A percentile compares a stretch with the other conserved stretches of the same genome.
These are phyloP conservation scores for Amazona vittata DNA, from an alignment of 2,113 vertebrate genomes.

Conservation along the genomic window DNA sequence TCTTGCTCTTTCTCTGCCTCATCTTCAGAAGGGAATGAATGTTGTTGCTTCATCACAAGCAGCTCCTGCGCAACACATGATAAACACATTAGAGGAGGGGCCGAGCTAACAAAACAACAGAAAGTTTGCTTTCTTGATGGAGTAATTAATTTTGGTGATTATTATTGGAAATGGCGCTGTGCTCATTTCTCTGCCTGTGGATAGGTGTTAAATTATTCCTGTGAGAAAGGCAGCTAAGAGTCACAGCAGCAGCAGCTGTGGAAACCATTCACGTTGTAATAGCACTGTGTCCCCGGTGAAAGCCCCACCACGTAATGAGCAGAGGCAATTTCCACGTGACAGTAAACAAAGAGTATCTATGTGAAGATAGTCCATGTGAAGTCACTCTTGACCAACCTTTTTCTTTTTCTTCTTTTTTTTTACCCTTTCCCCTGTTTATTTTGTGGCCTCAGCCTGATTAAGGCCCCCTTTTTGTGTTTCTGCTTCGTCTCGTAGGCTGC, in stretches of 20 bases:
- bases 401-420: neutral
- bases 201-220: slow-evolving; percentile 34
- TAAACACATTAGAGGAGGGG: neutral
- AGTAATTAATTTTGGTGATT: neutral
- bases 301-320: neutral
- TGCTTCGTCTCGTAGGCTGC: neutral
- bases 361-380: neutral
- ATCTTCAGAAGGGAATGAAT: neutral
- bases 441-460: neutral
- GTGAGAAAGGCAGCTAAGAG: slow-evolving; percentile 35
- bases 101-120: neutral
- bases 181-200: neutral
- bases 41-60: neutral
- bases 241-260: slow-evolving; percentile 70
- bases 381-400: neutral
- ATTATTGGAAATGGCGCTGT: neutral
- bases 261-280: slow-evolving; percentile 51
- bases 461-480: slow-evolving; percentile 17
- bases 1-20: neutral
- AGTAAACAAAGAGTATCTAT: slow-evolving; percentile 23
- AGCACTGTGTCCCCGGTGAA: neutral
- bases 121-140: neutral
- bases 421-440: neutral
- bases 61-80: neutral
- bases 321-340: slow-evolving; percentile 20